Conservation (phyloP, 2,113 vertebrate species). For the Cynoglossus semilaevis region DNA sequence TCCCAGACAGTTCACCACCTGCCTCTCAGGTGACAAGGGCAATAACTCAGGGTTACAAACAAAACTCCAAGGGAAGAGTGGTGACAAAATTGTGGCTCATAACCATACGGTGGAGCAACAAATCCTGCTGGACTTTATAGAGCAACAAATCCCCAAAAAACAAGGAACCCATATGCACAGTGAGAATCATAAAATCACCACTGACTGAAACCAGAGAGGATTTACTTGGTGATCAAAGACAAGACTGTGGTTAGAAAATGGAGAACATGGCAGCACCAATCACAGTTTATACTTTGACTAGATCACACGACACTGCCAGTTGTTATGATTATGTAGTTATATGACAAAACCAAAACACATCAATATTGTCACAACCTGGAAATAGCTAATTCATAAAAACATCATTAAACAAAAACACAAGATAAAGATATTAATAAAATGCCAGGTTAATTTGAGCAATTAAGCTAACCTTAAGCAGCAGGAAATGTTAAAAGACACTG, state of each 20-base stretch:
- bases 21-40: slow-evolving; percentile 45
- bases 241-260: neutral
- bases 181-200: neutral
- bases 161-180: neutral
- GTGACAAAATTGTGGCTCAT: slow-evolving; percentile 17
- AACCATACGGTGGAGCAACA: slow-evolving; percentile 1
- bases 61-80: slow-evolving; percentile 21
- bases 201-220: neutral
- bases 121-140: slow-evolving; percentile 33
- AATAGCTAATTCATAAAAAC: too few species aligned
- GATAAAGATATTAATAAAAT: too few species aligned
- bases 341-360: too few species aligned
- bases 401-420: too few species aligned
- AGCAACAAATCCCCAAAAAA: slow-evolving; percentile 29
- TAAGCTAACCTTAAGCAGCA: too few species aligned
- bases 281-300: too few species aligned
- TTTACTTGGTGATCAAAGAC: slow-evolving; percentile 9
- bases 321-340: too few species aligned
- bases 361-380: too few species aligned
- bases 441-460: too few species aligned
- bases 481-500: too few species aligned
- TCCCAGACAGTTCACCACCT: slow-evolving; percentile 15
- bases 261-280: too few species aligned
- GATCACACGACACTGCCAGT: too few species aligned
- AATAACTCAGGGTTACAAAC: slow-evolving; percentile 37